phyloP scores from a whole-genome alignment of 2,888 invertebrate species.

The Sminthurinus aureus region DNA sequence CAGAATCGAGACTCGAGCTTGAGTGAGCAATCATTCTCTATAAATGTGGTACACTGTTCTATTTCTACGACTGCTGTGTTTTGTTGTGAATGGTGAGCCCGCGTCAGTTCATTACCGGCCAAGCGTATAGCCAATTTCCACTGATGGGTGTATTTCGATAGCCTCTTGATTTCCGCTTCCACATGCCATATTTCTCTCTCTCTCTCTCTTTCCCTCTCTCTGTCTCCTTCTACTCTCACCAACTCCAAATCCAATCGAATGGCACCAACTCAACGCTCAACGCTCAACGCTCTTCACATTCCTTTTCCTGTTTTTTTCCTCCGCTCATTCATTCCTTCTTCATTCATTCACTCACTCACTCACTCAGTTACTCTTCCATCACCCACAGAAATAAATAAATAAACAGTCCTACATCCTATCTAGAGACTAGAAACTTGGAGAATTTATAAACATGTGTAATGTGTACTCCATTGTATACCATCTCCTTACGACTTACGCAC shows the following conservation, averaged over 20 bases:
- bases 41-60: too few relatives aligned
- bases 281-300: neutral
- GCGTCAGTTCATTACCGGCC: constrained; percentile 48
- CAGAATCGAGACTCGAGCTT: neutral
- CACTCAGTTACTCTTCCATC: too few relatives aligned
- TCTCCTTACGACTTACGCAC: too few relatives aligned
- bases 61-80: too few relatives aligned
- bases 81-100: neutral
- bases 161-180: constrained; percentile 56
- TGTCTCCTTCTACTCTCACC: neutral
- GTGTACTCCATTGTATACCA: too few relatives aligned
- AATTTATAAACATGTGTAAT: too few relatives aligned
- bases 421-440: too few relatives aligned
- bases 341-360: neutral
- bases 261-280: too few relatives aligned
- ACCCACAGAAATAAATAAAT: too few relatives aligned
- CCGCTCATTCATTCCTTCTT: neutral
- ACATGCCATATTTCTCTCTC: neutral
- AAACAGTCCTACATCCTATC: too few relatives aligned
- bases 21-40: neutral
- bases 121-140: constrained; percentile 53
- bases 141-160: constrained; percentile 54
- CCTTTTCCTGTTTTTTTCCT: neutral
- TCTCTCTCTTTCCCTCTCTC: neutral
- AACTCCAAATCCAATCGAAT: neutral